Percentiles rank a stretch among this genome's conserved stretches.
Evolutionary conservation across 2,113 vertebrate genomes (phyloP).

Genomic region (Anthoscopus minutus): DNA sequence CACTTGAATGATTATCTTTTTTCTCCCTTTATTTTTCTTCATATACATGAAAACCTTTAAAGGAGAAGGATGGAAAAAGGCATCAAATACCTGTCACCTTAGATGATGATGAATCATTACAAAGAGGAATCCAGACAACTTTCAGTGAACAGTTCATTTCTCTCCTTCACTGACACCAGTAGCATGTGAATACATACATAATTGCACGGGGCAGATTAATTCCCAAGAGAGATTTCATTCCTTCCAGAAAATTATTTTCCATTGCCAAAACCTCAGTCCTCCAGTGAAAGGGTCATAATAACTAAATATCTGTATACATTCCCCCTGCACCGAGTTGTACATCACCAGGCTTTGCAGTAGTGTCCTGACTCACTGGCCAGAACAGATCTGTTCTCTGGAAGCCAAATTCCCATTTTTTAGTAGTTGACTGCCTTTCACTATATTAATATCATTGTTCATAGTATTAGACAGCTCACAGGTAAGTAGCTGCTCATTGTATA

Average conservation of each 20-base stretch:
- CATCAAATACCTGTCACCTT: neutral
- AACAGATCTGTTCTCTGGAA: neutral
- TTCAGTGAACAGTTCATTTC: neutral
- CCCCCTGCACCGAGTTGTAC: neutral
- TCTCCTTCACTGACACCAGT: neutral
- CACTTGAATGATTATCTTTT: constrained; percentile 15
- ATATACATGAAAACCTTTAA: neutral
- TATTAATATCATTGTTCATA: neutral
- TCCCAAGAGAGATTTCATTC: neutral
- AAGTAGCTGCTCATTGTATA: neutral
- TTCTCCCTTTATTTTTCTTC: neutral
- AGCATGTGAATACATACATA: neutral
- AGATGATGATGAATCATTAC: neutral
- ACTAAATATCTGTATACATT: neutral
- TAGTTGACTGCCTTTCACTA: neutral
- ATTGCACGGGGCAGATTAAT: neutral
- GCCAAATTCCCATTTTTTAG: neutral
- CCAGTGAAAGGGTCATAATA: neutral
- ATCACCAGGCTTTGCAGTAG: neutral
- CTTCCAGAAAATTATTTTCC: neutral
- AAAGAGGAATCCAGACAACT: neutral
- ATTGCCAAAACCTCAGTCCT: neutral
- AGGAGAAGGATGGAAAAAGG: neutral
- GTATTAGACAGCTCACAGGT: neutral
- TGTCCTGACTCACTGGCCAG: neutral